Base-by-base conservation (phyloP, 2,797 vertebrate species). In the Craterocephalus amniculus region DNA sequence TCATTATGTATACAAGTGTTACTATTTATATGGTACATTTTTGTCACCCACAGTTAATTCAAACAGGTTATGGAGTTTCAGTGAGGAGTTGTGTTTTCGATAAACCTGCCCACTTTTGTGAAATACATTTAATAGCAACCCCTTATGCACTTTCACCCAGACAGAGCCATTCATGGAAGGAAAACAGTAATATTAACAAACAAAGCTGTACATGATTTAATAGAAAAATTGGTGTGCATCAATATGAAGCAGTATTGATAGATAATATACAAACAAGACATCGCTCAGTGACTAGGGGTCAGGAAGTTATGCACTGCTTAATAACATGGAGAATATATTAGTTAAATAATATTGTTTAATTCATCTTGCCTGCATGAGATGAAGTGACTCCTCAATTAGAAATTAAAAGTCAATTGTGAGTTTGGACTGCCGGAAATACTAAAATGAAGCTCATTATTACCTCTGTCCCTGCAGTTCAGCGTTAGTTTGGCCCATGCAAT, bases 111-210 rank as follows among this genome's bases (percentile, higher is more conserved):
- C 64, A 59, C 40, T 56, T 56, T 64, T 45, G 76, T 82, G 86
- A 92, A 92, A 90, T 84, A 90, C 89, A 91, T 91, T 91, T 89
- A 67, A 86, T 78, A 78, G 86, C 86, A 93, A 93, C 89, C 90
- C 91, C 91, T 92, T 88, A 85, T 74, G 69, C 31, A n/a, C 22
- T 61, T 51, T 59, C 67, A 61, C n/a, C 63, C 75, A 67, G 63
- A 54, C 69, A 40, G 75, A 72, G 56, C 66, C 43, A 78, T 51
- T 58, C 35, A 56, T 57, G 12, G 55, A 83, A 76, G 79, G 72
- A 77, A 83, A 83, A 76, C 74, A 63, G 74, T 52, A 67, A 67
- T 80, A 81, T 81, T 57, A 80, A 85, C 70, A 76, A 80, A 80
- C 58, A 72, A 84, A 90, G 83, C 79, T 87, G 68, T 87, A 88